Base-by-base conservation (phyloP, 2,113 vertebrate genomes). In the Dunckerocampus dactyliophorus region DNA sequence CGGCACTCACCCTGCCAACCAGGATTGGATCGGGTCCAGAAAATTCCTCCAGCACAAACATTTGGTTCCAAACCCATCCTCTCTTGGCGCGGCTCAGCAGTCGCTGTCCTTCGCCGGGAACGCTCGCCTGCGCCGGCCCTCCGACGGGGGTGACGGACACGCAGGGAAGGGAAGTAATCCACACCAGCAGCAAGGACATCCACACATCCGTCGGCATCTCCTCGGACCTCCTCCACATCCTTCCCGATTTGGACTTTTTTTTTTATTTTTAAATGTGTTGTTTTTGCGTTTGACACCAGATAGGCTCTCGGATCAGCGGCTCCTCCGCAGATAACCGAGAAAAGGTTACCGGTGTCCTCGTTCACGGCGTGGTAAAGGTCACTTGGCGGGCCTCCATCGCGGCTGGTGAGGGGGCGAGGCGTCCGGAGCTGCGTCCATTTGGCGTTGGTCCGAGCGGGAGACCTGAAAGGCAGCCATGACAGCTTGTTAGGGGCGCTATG, bases 1-100 rank as follows among this genome's bases (percentile, higher is more conserved):
- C 82, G 80, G 83, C 79, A 87, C 97, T 94, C 94, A 99, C 97
- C 95, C 95, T 93, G 91, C 97, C 97, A 93, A 99, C 97, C 8
- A 99, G 93, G 81, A 98, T 99, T 86, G 96, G 95, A 94, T 99
- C 97, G 42, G 94, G 97, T 94, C 97, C 97, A 93, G 96, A 97
- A 89, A 99, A 99, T 87, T 99, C 97, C 91, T 99, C 97, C 89
- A 99, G 83, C 79, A 99, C 97, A 92, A 99, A 99, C 97, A 99
- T 99, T 94, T 99, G 97, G 91, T 99, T 99, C 97, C 96, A 99
- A 90, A 99, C 97, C 97, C 97, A 99, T 89, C 97, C 97, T 90
- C 97, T 95, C 89, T 94, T 99, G 89, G 94, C 94, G 71, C 97
- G 94, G 84, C 91, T 95, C 89, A 98, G 93, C 89, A 95, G 86